Evolutionary conservation across 2,113 vertebrate species (phyloP), one percentile per base, ranked within the genome.

Genomic region (Nothoprocta perdicaria): DNA sequence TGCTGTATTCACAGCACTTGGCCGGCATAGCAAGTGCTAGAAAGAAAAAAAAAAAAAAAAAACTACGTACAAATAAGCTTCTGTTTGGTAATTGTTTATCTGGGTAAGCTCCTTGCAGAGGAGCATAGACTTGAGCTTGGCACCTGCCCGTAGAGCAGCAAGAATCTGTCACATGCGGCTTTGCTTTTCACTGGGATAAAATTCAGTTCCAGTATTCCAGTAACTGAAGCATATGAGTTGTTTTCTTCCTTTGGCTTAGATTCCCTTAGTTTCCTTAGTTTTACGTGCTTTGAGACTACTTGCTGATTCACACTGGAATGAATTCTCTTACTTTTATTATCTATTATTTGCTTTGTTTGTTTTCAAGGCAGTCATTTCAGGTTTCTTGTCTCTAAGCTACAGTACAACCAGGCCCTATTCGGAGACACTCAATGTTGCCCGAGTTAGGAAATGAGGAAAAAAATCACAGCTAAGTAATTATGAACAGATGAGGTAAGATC

Each of bases 101-200:
- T 72, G 60, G n/a, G 38, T 91, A 88, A 93, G 66, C 89, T 83
- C 76, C 84, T 80, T 0, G 0, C 69, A 50, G 63, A 79, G 69
- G 35, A 33, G 31, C 55, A 77, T 67, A 93, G 95, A 84, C 84
- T 89, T 92, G 88, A 90, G 76, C 74, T 95, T 95, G 96, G 95
- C 95, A 82, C 53, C 71, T 15, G 71, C 19, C 6, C 61, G 41
- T 67, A 61, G 65, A 52, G 23, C 80, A 63, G 33, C 17, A 12
- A 33, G 63, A 95, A 40, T 22, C 88, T 78, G 46, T 48, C 57
- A 72, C 35, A 50, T 4, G 19, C 50, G 8, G 91, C 57, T 68
- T 71, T 22, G 9, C 8, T 60, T 80, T 79, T 76, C 38, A 67
- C 88, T 78, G 13, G 29, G 75, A 50, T 18, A 57, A 71, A 88